Conservation (phyloP, 2,888 invertebrate species). For the Zelleria hepariella region DNA sequence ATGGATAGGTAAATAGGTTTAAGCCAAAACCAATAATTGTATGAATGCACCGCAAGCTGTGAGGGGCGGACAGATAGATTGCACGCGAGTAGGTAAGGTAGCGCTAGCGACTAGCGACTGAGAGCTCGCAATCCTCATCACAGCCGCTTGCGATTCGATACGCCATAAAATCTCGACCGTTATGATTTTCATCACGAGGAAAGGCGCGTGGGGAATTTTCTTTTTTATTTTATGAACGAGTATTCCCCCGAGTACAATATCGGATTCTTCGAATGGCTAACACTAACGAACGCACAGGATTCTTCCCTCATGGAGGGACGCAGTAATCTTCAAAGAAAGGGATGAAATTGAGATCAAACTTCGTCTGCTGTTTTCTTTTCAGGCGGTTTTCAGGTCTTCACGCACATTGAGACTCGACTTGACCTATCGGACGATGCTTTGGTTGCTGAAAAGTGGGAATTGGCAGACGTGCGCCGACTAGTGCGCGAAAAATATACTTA, state of each 20-base stretch:
- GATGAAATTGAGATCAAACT: not conserved
- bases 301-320: not conserved
- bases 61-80: not conserved
- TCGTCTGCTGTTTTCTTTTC: not conserved
- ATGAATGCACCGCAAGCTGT: not conserved
- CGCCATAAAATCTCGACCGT: slow-evolving; percentile 24
- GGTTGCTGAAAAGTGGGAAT: too few relatives aligned
- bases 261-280: slow-evolving; percentile 10
- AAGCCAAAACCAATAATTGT: too few relatives aligned
- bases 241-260: slow-evolving; percentile 15
- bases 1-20: not conserved
- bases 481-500: too few relatives aligned
- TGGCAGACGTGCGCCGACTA: too few relatives aligned
- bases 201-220: slow-evolving; percentile 16
- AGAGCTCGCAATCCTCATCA: slow-evolving; percentile 18
- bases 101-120: slow-evolving; percentile 15
- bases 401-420: too few relatives aligned
- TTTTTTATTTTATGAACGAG: slow-evolving; percentile 19
- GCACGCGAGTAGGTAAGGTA: slow-evolving; percentile 3
- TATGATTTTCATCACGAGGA: slow-evolving; percentile 22
- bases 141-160: slow-evolving; percentile 18
- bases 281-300: slow-evolving; percentile 1
- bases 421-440: too few relatives aligned
- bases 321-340: not conserved
- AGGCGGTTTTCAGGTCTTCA: too few relatives aligned